Percentiles rank a stretch among this genome's conserved stretches.
Evolutionary conservation across 2,888 invertebrate species (phyloP).

Genomic region (Palloptera scutellata): DNA sequence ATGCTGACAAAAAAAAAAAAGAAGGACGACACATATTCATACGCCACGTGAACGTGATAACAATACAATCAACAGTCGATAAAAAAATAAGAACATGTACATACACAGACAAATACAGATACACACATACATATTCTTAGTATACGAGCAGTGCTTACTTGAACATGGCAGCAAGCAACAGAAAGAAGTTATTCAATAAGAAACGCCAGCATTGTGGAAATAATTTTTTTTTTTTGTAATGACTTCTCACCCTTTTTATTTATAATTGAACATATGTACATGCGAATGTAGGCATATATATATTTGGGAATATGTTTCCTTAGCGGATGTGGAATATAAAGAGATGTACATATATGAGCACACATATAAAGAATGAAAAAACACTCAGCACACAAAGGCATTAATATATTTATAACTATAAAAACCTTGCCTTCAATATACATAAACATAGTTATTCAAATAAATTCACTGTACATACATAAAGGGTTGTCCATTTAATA

Average conservation of each 20-base stretch:
- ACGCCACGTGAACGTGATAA: constrained; percentile 21
- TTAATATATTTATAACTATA: too few relatives aligned
- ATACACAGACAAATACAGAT: constrained; percentile 10
- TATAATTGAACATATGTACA: neutral
- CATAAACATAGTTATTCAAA: too few relatives aligned
- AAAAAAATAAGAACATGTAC: constrained; percentile 41
- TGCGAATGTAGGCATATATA: neutral
- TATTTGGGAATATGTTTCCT: neutral
- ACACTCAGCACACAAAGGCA: too few relatives aligned
- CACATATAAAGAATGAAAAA: too few relatives aligned
- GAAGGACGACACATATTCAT: neutral
- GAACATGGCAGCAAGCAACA: neutral
- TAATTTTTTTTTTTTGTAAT: too few relatives aligned
- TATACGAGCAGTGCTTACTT: neutral
- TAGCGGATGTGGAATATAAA: too few relatives aligned
- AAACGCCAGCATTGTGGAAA: too few relatives aligned
- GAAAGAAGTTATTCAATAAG: neutral
- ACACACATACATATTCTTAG: neutral
- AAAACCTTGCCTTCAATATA: too few relatives aligned
- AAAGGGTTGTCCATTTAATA: too few relatives aligned
- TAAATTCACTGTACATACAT: too few relatives aligned
- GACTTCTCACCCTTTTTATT: neutral
- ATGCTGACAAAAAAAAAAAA: neutral
- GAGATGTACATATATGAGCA: too few relatives aligned
- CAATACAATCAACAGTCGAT: constrained; percentile 51